Base-by-base conservation (phyloP, 35 echinoderm and acorn worm species). In the Lytechinus variegatus region DNA sequence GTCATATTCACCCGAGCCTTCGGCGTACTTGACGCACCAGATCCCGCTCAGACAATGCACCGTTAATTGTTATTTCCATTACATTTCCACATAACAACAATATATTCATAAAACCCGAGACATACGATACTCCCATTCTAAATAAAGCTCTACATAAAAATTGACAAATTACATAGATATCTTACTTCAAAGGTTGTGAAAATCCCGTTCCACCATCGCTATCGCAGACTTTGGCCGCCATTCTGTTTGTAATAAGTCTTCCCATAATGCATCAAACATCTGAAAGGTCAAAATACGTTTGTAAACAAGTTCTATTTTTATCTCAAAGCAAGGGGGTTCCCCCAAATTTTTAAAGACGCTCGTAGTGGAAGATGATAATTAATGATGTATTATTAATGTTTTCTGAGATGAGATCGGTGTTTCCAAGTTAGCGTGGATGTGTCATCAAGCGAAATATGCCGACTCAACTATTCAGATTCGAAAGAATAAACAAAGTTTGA, bases 301-400 rank as follows among this genome's bases (percentile, higher is more conserved):
- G 92, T 93, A 93, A 93, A 93, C 92, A 93, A 93, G 88, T 90
- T 33, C 13, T 90, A 89, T 89, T 89, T 89, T 89, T 89, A 53
- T 11, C 87, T 16, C 16, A 58, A 44, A 44, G 33, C 33, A 89
- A 4, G 52, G 88, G 88, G 28, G 11, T 90, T 29, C 27, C 88
- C 87, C 88, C 88, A 90, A 28, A 90, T 90, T 44, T 16, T 79
- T 79, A 79, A 79, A 79, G 66, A 24, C 8, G 2, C 57, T 44
- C 33, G 33, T 44, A 44, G 33, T 44, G 0, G 33, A 44, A 44
- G 33, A 44, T 44, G 33, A 44, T 44, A 44, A 44, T 44, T 1
- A 44, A 44, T 44, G 33, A 44, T 1, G 33, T 44, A 44, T 44
- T 44, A 44, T 44, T 1, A 1, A 44, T 0, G 0, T 44, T 44